Percentiles rank a stretch among this genome's conserved stretches.
Evolutionary conservation across 1,140 invertebrate genomes (phyloP).

Genomic region (Phymastichus coffea): DNA sequence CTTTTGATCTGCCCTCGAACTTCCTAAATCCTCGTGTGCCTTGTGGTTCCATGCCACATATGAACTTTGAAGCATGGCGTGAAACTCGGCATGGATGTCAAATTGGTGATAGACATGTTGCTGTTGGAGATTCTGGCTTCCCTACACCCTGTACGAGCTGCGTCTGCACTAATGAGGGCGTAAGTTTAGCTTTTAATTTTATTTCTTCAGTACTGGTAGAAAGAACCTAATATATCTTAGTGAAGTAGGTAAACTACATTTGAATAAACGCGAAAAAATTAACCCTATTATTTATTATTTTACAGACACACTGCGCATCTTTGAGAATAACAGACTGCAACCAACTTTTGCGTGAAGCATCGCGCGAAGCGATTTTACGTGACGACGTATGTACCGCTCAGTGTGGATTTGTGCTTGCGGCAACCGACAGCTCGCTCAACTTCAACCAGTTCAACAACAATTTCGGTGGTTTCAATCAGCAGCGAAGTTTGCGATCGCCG

Average conservation of each 20-base stretch:
- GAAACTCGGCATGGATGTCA: slow-evolving; percentile 77
- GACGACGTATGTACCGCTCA: slow-evolving; percentile 90
- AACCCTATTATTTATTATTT: slow-evolving; percentile 11
- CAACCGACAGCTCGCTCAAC: slow-evolving; percentile 40
- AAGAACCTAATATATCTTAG: no score
- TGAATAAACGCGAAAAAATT: not conserved
- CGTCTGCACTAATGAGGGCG: slow-evolving; percentile 79
- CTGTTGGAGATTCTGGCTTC: slow-evolving; percentile 77
- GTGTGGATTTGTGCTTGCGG: slow-evolving; percentile 68
- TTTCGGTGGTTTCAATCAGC: slow-evolving; percentile 36
- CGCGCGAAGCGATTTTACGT: slow-evolving; percentile 75
- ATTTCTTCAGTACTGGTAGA: not conserved
- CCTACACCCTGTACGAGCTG: slow-evolving; percentile 86
- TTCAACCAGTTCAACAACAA: slow-evolving; percentile 40
- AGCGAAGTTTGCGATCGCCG: slow-evolving; percentile 46
- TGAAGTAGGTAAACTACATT: no score
- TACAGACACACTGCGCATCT: slow-evolving; percentile 86
- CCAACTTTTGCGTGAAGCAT: slow-evolving; percentile 77
- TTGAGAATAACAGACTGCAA: slow-evolving; percentile 85
- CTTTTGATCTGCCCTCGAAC: slow-evolving; percentile 87
- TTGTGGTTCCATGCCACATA: slow-evolving; percentile 73
- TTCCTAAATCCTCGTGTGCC: slow-evolving; percentile 85
- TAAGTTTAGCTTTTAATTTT: slow-evolving; percentile 55
- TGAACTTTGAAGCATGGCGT: slow-evolving; percentile 80
- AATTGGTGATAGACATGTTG: slow-evolving; percentile 73